These are phyloP conservation scores for Myiagra hebetior DNA, from an alignment of 2,113 vertebrate genomes.

Conservation along the genomic window DNA sequence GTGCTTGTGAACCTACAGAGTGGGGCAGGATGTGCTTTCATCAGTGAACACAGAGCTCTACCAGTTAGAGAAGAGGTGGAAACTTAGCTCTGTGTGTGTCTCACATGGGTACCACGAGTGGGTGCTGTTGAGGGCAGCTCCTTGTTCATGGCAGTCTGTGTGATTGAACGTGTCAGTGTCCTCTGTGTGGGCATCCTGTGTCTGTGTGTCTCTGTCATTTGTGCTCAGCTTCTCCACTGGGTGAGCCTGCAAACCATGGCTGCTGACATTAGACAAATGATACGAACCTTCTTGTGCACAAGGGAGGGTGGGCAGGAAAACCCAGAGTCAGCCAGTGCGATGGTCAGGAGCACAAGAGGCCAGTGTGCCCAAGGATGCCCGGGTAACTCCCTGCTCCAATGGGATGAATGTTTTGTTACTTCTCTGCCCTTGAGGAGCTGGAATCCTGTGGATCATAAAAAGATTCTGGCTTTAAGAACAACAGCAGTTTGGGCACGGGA, in stretches of 20 bases:
- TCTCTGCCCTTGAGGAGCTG: neutral
- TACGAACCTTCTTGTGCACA: fast-evolving
- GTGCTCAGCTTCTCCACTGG: neutral
- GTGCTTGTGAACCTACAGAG: neutral
- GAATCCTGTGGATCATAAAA: neutral
- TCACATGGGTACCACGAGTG: neutral
- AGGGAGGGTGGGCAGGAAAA: neutral
- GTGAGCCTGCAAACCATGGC: neutral
- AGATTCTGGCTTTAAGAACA: neutral
- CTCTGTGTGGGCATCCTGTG: neutral
- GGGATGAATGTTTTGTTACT: neutral
- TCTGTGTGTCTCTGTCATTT: neutral
- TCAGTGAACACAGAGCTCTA: neutral
- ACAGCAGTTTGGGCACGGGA: neutral
- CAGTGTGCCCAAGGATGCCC: neutral
- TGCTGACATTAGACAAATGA: neutral
- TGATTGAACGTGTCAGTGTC: neutral
- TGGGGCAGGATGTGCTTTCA: neutral
- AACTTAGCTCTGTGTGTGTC: neutral
- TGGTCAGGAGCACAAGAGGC: neutral
- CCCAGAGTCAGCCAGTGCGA: neutral
- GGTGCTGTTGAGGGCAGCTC: neutral
- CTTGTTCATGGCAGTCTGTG: neutral
- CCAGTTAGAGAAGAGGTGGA: neutral
- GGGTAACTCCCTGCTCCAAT: neutral